phyloP scores from a whole-genome alignment of 2,113 vertebrate species.

The Apteryx owenii region DNA sequence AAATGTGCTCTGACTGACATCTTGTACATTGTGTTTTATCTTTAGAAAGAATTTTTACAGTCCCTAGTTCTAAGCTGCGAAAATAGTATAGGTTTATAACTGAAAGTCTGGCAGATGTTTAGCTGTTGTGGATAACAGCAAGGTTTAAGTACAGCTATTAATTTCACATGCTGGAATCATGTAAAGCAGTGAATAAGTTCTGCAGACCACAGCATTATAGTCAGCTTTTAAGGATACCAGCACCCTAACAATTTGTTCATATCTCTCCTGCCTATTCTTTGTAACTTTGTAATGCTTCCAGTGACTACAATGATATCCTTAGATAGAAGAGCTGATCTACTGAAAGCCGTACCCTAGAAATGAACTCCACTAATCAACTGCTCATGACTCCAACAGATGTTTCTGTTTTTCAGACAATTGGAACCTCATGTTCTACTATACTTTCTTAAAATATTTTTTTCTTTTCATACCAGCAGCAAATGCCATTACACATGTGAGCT shows the following conservation, averaged over 20 bases:
- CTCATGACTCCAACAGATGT: slow-evolving; percentile 76
- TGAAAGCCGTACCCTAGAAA: slow-evolving; percentile 62
- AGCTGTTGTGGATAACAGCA: not conserved
- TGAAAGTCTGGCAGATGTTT: slow-evolving; percentile 15
- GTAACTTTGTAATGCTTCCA: slow-evolving; percentile 15
- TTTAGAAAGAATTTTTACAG: slow-evolving; percentile 22
- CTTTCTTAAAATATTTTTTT: not conserved
- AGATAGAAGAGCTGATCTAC: slow-evolving; percentile 59
- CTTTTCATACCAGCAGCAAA: slow-evolving; percentile 54
- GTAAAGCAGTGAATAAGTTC: not conserved
- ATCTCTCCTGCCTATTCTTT: not conserved
- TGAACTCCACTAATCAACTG: slow-evolving; percentile 75
- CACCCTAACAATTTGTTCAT: not conserved
- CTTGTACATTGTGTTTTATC: not conserved
- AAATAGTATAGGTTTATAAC: not conserved
- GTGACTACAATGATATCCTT: slow-evolving; percentile 7
- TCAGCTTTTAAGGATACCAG: not conserved
- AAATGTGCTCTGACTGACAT: not conserved
- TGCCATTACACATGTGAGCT: slow-evolving; percentile 57
- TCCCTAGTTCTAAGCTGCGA: not conserved
- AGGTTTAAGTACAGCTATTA: slow-evolving; percentile 9
- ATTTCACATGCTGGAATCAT: not conserved
- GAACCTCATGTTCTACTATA: slow-evolving; percentile 65
- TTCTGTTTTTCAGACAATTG: slow-evolving; percentile 74
- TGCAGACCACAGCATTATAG: not conserved